A percentile compares a stretch with the other conserved stretches of the same genome.
Conservation (phyloP, 2,797 vertebrate species). For the Erpetoichthys calabaricus region DNA sequence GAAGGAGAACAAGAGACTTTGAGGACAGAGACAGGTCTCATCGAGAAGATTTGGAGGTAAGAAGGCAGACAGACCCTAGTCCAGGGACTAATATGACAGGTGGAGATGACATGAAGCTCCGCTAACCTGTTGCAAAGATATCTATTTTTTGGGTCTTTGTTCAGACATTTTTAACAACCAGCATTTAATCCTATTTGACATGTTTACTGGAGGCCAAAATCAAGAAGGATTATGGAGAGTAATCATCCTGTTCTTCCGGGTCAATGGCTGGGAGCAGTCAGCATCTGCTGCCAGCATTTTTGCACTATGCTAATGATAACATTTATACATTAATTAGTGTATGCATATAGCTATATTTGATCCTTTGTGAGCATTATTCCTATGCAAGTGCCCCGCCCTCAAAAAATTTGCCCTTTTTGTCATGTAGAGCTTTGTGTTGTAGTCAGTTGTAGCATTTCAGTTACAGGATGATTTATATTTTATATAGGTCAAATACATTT, state of each 20-base stretch:
- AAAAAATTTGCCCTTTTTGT: too few relatives aligned
- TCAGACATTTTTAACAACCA: slow-evolving; percentile 31
- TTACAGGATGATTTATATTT: too few relatives aligned
- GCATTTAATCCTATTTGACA: slow-evolving; percentile 29
- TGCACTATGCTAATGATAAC: slow-evolving; percentile 76
- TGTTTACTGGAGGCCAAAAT: slow-evolving; percentile 66
- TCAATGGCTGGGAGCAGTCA: slow-evolving; percentile 12
- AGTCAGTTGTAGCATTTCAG: too few relatives aligned
- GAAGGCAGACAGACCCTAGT: slow-evolving; percentile 94
- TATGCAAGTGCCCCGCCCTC: too few relatives aligned
- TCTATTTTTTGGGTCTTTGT: slow-evolving; percentile 18
- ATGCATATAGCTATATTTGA: slow-evolving; percentile 63
- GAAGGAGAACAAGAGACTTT: too few relatives aligned
- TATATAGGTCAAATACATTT: too few relatives aligned
- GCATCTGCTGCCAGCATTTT: slow-evolving; percentile 44
- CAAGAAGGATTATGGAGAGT: slow-evolving; percentile 61
- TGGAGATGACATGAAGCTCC: slow-evolving; percentile 84
- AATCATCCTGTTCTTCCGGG: slow-evolving; percentile 22
- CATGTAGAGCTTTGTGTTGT: too few relatives aligned
- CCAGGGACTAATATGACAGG: slow-evolving; percentile 83
- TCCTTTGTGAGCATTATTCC: slow-evolving; percentile 12
- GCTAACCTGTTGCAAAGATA: slow-evolving; percentile 50
- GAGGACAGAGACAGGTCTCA: too few relatives aligned
- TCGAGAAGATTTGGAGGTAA: slow-evolving; percentile 80
- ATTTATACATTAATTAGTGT: slow-evolving; percentile 56